phyloP scores from a whole-genome alignment of 2,113 vertebrate genomes.

The Rhea pennata region DNA sequence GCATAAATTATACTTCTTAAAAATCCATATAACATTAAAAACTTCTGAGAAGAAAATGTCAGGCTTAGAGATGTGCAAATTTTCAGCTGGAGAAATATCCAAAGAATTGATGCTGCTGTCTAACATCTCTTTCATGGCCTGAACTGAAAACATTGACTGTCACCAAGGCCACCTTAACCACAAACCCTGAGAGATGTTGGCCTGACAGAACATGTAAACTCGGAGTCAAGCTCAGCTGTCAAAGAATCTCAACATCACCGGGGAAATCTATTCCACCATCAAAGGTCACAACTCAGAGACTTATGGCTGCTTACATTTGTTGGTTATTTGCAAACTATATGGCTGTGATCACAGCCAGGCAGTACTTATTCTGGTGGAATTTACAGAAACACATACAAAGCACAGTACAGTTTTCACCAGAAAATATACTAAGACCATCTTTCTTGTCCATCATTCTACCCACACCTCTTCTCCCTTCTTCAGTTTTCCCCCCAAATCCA shows the following conservation, averaged over 20 bases:
- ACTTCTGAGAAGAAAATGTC: constrained; percentile 60
- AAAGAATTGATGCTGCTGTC: constrained; percentile 20
- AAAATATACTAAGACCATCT: neutral
- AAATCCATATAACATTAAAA: constrained; percentile 70
- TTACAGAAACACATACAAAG: neutral
- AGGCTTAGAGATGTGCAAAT: constrained; percentile 49
- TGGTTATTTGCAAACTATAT: constrained; percentile 73
- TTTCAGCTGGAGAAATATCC: constrained; percentile 50
- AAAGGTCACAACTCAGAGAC: constrained; percentile 74
- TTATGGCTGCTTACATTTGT: constrained; percentile 75
- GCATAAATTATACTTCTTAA: constrained; percentile 75
- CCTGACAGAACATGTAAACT: constrained; percentile 76
- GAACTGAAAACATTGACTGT: constrained; percentile 69
- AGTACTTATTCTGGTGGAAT: neutral
- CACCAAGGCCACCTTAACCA: constrained; percentile 56
- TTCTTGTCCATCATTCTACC: neutral
- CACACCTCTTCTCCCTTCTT: neutral
- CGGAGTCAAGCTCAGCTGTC: constrained; percentile 71
- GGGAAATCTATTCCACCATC: constrained; percentile 72
- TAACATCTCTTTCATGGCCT: neutral
- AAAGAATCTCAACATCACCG: constrained; percentile 73
- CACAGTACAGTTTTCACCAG: neutral
- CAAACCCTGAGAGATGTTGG: constrained; percentile 58
- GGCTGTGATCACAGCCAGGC: constrained; percentile 60
- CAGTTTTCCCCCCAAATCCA: neutral